Evolutionary conservation across 35 echinoderm and acorn worm species (phyloP), one percentile per base, ranked within the genome.

Genomic region (Antedon bifida): DNA sequence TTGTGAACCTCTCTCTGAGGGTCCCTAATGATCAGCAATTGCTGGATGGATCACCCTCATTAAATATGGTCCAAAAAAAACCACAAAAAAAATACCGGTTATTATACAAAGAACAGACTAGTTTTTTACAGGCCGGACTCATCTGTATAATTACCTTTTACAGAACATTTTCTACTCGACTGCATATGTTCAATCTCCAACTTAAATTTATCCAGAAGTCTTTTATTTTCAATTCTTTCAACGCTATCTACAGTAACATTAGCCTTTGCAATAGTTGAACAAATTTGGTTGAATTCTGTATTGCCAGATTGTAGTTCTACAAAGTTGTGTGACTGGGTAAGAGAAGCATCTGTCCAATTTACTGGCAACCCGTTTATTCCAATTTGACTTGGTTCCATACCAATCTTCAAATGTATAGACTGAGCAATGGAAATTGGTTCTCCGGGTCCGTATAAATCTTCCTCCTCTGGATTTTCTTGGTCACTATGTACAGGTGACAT

Each of bases 271-370:
- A 87, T 80, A 19, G 79, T 78, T 3, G 38, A 19, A 39, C 64
- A 39, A 32, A 87, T 87, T 21, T 46, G 34, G 5, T 78, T 31
- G 32, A 46, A 87, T 34, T 87, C 85, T 46, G 77, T 73, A 36
- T 78, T 79, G 33, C 80, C 46, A 30, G 79, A 29, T n/a, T 5
- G n/a, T 30, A 87, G 36, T 35, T 35, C 34, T 13, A 81, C 77
- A 30, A 81, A 33, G 14, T 46, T 79, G 26, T 64, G 51, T 2
- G 23, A 64, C 14, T 4, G 38, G 38, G 38, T 7, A 42, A 64
- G 34, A 19, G 84, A 45, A 34, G 34, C 30, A 74, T 87, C 45
- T n/a, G 77, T 87, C 85, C 85, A 87, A 36, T 73, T 87, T 56
- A 39, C 35, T 16, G 85, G 85, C 30, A 87, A 0, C 9, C 45